Base-by-base conservation (phyloP, 2,113 vertebrate species). In the Ammodytes dubius region DNA sequence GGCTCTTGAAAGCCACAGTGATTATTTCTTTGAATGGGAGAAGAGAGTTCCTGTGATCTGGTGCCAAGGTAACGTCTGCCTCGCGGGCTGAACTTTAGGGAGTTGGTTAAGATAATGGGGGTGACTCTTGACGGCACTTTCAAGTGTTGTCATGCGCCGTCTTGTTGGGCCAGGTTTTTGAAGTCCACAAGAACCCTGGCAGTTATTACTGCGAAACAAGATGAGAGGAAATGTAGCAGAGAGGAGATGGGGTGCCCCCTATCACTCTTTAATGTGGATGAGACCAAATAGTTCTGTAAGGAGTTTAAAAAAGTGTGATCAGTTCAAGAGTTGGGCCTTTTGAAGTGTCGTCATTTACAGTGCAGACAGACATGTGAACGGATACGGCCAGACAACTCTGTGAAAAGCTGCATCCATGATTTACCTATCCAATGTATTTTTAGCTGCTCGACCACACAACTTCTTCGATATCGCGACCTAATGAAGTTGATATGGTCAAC, bases 101-200 rank as follows among this genome's bases (percentile, higher is more conserved):
- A 88, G 87, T 75, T 81, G 77, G 81, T 87, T 88, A 74, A 27
- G 84, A 87, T 89, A 90, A 89, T 85, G 75, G 80, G 66, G 63
- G 66, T 12, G 52, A 75, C 49, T 64, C 72, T 27, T 71, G 43
- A 80, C 75, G 76, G 40, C 40, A 43, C 81, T 91, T 90, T 88
- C 65, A 86, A 87, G 89, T 85, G 82, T 85, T 85, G 90, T 89
- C 91, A 63, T 90, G 91, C 89, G 81, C 68, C 9, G 56, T 92
- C 91, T 84, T 93, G 91, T 89, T 78, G 39, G 63, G 54, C 83
- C 50, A 64, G 14, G 37, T 77, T 81, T 64, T 81, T 64, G 42
- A 54, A 79, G 76, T 0, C 50, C 86, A 72, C 50, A 83, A 27
- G 57, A 79, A 79, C 14, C 35, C 50, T 69, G 58, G 17, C 69